These are phyloP conservation scores for Nebria brevicollis DNA, from an alignment of 2,888 invertebrate genomes.

Conservation along the genomic window DNA sequence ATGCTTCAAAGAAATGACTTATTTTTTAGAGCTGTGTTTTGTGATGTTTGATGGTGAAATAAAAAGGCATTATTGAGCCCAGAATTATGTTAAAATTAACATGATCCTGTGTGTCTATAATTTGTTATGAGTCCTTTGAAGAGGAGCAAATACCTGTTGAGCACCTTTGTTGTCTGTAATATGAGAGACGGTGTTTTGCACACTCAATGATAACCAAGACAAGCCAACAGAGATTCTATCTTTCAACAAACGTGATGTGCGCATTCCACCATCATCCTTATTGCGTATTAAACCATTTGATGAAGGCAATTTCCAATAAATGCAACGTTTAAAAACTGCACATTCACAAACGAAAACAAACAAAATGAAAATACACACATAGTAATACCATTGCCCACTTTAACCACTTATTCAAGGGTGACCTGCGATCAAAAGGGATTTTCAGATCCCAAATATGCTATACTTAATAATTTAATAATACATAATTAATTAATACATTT, in stretches of 20 bases:
- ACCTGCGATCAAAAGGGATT: too few relatives aligned
- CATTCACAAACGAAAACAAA: conserved; percentile 32
- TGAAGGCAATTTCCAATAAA: conserved; percentile 26
- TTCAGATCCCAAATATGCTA: too few relatives aligned
- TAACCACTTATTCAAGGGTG: too few relatives aligned
- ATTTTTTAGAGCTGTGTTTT: not conserved
- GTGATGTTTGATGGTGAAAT: conserved; percentile 1
- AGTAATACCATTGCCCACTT: not conserved
- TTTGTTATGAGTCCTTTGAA: not conserved
- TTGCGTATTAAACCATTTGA: conserved; percentile 31
- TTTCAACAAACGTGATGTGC: conserved; percentile 23
- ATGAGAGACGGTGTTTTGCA: conserved; percentile 63
- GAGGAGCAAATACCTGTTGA: conserved; percentile 60
- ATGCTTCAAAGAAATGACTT: not conserved
- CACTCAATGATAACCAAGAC: conserved; percentile 62
- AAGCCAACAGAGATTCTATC: conserved; percentile 50
- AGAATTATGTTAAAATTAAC: not conserved
- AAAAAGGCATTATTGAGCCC: not conserved
- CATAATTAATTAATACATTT: too few relatives aligned
- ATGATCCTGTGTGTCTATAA: not conserved
- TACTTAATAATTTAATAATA: too few relatives aligned
- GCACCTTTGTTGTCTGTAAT: conserved; percentile 63
- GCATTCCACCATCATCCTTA: not conserved
- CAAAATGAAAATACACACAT: conserved; percentile 14
- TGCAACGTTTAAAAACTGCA: conserved; percentile 49